Evolutionary conservation across 2,113 vertebrate species (phyloP).

Genomic region (Cryptomyrus ogoouensis): DNA sequence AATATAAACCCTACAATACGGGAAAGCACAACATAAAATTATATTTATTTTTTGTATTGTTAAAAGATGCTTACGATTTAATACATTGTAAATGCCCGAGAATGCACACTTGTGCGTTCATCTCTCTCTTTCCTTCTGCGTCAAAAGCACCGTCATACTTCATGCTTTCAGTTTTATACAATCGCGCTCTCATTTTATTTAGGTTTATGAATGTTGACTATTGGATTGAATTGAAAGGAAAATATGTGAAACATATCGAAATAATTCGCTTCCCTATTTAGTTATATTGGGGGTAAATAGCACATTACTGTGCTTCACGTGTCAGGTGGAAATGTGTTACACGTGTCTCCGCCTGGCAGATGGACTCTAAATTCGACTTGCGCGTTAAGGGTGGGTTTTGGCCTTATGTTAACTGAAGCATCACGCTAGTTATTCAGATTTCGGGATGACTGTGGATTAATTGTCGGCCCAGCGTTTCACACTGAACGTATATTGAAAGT

Average conservation of each 20-base stretch:
- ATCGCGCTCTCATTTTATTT: neutral
- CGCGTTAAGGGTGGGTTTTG: constrained; percentile 46
- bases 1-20: neutral
- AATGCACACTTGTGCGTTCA: neutral
- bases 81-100: neutral
- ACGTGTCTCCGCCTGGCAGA: constrained; percentile 28
- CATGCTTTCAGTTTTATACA: neutral
- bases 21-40: neutral
- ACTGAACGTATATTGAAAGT: neutral
- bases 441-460: neutral
- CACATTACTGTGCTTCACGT: neutral
- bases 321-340: constrained; percentile 14
- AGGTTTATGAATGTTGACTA: neutral
- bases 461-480: neutral
- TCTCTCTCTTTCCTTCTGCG: neutral
- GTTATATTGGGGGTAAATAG: neutral
- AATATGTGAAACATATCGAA: neutral
- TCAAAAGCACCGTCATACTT: neutral
- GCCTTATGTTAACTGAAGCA: constrained; percentile 48
- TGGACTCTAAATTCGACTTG: constrained; percentile 30
- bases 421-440: neutral
- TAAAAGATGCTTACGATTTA: neutral
- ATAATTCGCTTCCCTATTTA: neutral
- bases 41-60: neutral
- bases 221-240: neutral